These are phyloP conservation scores for Malacoraja senta DNA, from an alignment of 2,797 vertebrate species.

Conservation along the genomic window DNA sequence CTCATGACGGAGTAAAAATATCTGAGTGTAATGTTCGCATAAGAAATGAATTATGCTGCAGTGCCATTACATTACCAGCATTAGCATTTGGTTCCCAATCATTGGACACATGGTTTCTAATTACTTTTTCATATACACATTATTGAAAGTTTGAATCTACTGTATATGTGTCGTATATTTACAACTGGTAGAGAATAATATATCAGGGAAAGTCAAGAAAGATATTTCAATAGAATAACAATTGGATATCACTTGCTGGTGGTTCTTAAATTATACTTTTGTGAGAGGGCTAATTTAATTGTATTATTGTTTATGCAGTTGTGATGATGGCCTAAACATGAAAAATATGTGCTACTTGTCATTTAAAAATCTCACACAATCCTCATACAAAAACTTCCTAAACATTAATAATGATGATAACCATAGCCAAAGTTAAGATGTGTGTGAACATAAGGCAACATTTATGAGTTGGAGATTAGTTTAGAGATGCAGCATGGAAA, in stretches of 20 bases:
- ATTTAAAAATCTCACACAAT: conserved; percentile 4
- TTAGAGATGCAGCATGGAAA: no score
- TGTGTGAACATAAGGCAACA: background rate
- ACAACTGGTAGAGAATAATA: background rate
- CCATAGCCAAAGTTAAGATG: background rate
- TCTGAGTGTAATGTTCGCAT: background rate
- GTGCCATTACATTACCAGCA: background rate
- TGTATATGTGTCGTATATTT: background rate
- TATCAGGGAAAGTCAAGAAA: background rate
- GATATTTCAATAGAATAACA: background rate
- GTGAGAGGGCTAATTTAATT: background rate
- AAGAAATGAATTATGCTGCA: background rate
- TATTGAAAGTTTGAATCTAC: background rate
- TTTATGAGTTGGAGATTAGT: background rate
- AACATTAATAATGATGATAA: background rate
- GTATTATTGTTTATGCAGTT: background rate
- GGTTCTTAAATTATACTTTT: background rate
- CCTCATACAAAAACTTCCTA: background rate
- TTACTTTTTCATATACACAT: background rate
- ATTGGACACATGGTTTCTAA: background rate
- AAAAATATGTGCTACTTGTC: background rate
- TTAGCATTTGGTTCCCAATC: background rate
- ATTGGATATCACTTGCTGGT: background rate
- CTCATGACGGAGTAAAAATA: no score
- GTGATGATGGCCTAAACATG: background rate